Base-by-base conservation (phyloP, 2,797 vertebrate species). In the Meriones psammophilus region DNA sequence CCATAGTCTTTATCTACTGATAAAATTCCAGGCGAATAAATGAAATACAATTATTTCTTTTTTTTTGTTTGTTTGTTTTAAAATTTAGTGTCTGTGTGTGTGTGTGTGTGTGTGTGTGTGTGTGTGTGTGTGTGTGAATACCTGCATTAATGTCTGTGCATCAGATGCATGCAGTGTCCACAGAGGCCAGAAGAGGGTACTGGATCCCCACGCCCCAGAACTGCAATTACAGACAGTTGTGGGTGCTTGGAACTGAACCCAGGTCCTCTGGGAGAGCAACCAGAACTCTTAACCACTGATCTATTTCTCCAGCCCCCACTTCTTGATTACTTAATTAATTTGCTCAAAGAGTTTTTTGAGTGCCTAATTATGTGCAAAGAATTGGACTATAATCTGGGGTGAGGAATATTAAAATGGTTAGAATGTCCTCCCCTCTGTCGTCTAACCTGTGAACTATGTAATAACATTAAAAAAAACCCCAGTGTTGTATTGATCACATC, bases 21-120 rank as follows among this genome's bases (percentile, higher is more conserved):
- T 24, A 39, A 91, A 90, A 97, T 50, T 17, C 18, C 33, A 94
- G 56, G 77, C 1, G 83, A 89, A 86, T 74, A 54, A 73, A 46
- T 4, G 83, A 68, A 89, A 84, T 20, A 69, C 28, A 93, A 46
- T 83, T 36, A 54, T 89, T 94, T 88, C 30, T 74, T 14, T 13
- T 42, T 71, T 71, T 60, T 39, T 79, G 42, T 78, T 54, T 39
- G 39, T 39, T 20, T 33, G 36, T 30, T 58, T 24, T 22, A 80
- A n/a, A 58, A n/a, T 20, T n/a, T 58, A 24, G 54, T 80, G 78
- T 58, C n/a, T 58, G 54, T 79, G 33, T 58, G 50, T 79, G 33
- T 22, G 50, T n/a, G 9, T 56, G 33, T 24, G 18, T 24, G 17
- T 10, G 28, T 54, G 2, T 18, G 33, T n/a, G 60, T 60, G 22